A percentile compares a stretch with the other conserved stretches of the same genome.
These are phyloP conservation scores for Suillia variegata DNA, from an alignment of 2,888 invertebrate genomes.

Conservation along the genomic window DNA sequence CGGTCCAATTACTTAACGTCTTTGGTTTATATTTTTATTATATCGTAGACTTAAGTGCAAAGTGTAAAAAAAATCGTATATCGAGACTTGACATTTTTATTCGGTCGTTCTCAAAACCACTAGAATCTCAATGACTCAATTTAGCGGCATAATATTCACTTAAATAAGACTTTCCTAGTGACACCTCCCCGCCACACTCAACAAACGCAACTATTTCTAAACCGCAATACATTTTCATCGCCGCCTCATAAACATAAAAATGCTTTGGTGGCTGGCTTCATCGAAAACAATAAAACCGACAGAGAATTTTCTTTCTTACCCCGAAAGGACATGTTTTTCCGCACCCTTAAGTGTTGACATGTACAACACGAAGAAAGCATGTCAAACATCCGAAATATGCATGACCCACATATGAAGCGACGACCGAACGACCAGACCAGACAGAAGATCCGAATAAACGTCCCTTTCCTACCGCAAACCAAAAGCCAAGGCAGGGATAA, in stretches of 20 bases:
- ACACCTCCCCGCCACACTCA: too few species aligned
- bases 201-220: too few species aligned
- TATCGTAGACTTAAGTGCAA: too few species aligned
- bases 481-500: constrained; percentile 5
- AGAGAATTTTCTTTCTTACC: neutral
- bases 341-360: constrained; percentile 47
- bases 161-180: too few species aligned
- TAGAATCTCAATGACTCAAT: too few species aligned
- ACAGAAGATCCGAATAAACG: neutral
- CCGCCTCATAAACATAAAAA: neutral
- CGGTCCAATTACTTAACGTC: too few species aligned
- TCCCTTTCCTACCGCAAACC: neutral
- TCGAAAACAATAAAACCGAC: constrained; percentile 17
- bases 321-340: constrained; percentile 3
- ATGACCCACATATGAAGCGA: constrained; percentile 51
- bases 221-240: too few species aligned
- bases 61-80: too few species aligned
- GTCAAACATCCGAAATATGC: constrained; percentile 51
- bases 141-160: too few species aligned
- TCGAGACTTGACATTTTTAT: too few species aligned
- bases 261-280: neutral
- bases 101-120: too few species aligned
- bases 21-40: too few species aligned
- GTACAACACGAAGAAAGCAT: constrained; percentile 49
- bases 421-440: neutral